Conservation (phyloP, 2,888 invertebrate species). For the Tenthredo amoena region DNA sequence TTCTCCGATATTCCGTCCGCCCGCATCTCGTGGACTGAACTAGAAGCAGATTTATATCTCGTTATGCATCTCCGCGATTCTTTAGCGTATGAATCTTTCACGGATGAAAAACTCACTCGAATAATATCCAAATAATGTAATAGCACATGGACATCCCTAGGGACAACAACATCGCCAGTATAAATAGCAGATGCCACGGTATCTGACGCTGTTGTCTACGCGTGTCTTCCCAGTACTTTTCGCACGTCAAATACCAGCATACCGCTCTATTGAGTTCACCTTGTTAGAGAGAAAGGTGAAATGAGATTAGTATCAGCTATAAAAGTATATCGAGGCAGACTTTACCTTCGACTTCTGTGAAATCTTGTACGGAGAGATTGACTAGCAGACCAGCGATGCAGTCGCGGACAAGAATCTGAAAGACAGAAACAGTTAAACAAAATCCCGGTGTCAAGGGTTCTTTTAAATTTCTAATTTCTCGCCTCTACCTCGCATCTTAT, state of each 20-base stretch:
- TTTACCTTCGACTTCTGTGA: constrained; percentile 92
- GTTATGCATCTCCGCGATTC: background rate
- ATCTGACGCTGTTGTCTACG: constrained; percentile 87
- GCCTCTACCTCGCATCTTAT: constrained; percentile 82
- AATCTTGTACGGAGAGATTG: constrained; percentile 90
- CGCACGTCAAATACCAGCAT: constrained; percentile 95
- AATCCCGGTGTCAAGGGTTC: background rate
- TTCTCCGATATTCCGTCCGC: constrained; percentile 79
- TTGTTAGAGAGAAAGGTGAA: constrained; percentile 70
- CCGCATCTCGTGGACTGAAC: constrained; percentile 83
- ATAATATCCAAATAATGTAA: constrained; percentile 95
- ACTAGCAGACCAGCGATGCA: constrained; percentile 91
- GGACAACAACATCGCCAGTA: constrained; percentile 89
- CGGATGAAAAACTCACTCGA: constrained; percentile 86
- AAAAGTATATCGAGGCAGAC: constrained; percentile 51
- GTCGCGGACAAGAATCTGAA: constrained; percentile 86
- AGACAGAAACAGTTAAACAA: constrained; percentile 53
- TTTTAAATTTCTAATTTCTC: background rate
- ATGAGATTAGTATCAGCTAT: background rate
- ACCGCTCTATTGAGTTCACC: constrained; percentile 93
- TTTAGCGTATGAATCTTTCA: background rate
- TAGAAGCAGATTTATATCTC: background rate
- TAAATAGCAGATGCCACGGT: constrained; percentile 89
- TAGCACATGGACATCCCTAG: constrained; percentile 93
- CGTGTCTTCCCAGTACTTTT: constrained; percentile 94